Conservation (phyloP, 2,888 invertebrate species). For the Megaustenia siamemsis region DNA sequence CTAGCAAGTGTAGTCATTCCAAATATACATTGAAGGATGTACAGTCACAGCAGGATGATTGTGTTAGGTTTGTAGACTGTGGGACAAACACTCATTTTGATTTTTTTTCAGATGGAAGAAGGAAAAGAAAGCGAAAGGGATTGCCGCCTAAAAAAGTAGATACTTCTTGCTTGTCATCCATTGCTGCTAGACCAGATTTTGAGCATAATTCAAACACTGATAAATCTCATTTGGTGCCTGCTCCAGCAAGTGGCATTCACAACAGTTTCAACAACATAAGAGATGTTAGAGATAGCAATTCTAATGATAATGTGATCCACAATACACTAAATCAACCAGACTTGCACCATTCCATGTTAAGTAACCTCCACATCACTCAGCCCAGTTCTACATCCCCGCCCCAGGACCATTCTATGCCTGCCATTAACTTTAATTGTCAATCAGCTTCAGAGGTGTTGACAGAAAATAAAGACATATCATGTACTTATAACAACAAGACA, state of each 20-base stretch:
- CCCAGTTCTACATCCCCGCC: not conserved
- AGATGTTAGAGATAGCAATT: not conserved
- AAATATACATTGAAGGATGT: not conserved
- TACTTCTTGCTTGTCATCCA: not conserved
- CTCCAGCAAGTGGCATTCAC: not conserved
- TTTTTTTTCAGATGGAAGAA: not conserved
- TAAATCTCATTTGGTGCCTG: not conserved
- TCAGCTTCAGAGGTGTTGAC: not conserved
- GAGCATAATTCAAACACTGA: not conserved
- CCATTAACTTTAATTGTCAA: not conserved
- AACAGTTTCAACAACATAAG: not conserved
- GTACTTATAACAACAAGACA: conserved; percentile 6
- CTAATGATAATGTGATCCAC: not conserved
- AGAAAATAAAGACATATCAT: not conserved
- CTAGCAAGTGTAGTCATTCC: not conserved
- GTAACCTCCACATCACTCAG: conserved; percentile 4
- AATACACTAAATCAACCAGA: not conserved
- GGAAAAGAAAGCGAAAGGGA: conserved; percentile 19
- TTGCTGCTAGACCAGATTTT: not conserved
- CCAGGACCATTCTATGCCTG: not conserved
- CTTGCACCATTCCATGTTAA: conserved; percentile 14
- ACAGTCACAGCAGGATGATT: not conserved
- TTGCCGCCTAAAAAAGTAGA: conserved; percentile 23
- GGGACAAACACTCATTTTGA: not conserved
- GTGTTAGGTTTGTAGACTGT: not conserved